Percentiles rank a stretch among this genome's conserved stretches.
Evolutionary conservation across 2,113 vertebrate species (phyloP).

Genomic region (Stercorarius parasiticus): DNA sequence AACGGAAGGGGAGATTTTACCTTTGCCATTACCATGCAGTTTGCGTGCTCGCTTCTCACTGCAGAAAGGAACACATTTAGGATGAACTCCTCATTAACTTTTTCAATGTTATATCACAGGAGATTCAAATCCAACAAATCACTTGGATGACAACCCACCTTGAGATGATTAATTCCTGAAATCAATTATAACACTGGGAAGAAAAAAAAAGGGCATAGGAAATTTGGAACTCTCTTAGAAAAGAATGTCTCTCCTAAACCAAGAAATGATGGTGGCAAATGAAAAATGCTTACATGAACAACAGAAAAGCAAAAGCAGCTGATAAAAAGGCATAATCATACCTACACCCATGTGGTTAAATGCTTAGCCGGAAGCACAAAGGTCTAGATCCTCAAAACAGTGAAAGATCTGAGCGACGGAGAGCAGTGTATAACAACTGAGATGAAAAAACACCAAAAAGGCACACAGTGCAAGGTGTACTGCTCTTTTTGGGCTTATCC

Average conservation of each 20-base stretch:
- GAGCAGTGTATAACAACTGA: not conserved
- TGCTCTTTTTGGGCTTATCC: not conserved
- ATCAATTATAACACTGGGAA: not conserved
- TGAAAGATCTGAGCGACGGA: not conserved
- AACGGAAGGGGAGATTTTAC: not conserved
- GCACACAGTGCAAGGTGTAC: not conserved
- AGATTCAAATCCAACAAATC: not conserved
- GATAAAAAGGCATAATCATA: not conserved
- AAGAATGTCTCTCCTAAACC: not conserved
- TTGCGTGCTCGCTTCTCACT: not conserved
- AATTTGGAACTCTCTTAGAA: not conserved
- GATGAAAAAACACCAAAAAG: not conserved
- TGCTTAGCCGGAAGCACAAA: not conserved
- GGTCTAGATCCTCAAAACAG: not conserved
- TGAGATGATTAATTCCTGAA: not conserved
- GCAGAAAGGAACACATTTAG: not conserved
- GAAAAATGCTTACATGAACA: not conserved
- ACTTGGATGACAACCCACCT: not conserved
- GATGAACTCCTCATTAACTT: not conserved
- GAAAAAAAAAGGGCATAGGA: not conserved
- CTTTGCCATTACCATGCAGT: not conserved
- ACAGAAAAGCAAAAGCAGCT: not conserved
- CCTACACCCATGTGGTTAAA: not conserved
- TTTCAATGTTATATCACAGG: not conserved
- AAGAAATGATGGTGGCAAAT: not conserved